phyloP scores from a whole-genome alignment of 2,888 invertebrate species.

The Drosophila paranaensis region DNA sequence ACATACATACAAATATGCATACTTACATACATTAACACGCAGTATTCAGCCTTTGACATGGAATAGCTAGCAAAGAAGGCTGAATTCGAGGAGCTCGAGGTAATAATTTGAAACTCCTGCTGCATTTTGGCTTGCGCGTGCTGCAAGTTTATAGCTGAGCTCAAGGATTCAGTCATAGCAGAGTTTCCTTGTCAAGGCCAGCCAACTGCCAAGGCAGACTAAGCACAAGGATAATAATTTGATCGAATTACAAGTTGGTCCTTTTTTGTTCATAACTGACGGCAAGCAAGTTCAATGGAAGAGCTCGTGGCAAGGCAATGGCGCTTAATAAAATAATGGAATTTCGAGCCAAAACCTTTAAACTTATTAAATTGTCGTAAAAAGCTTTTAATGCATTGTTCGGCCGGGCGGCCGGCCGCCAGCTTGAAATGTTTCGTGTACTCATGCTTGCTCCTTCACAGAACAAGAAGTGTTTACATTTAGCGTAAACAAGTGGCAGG shows the following conservation, averaged over 20 bases:
- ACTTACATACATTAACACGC: background rate
- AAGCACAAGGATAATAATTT: slow-evolving; percentile 6
- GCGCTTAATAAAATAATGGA: slow-evolving; percentile 9
- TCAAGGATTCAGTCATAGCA: slow-evolving; percentile 9
- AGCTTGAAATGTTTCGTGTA: slow-evolving; percentile 14
- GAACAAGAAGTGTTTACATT: slow-evolving; percentile 23
- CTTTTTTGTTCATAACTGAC: slow-evolving; percentile 31
- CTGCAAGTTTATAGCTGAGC: slow-evolving; percentile 25
- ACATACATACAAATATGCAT: background rate
- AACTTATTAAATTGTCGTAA: slow-evolving; percentile 35
- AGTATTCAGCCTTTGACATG: background rate
- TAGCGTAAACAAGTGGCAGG: slow-evolving; percentile 24
- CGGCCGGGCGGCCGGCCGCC: no score
- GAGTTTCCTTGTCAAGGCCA: slow-evolving; percentile 7
- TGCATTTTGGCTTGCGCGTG: slow-evolving; percentile 4
- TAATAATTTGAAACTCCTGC: slow-evolving; percentile 1
- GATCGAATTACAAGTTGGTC: slow-evolving; percentile 12
- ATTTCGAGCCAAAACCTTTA: slow-evolving; percentile 23
- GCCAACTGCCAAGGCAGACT: background rate
- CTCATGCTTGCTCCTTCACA: no score
- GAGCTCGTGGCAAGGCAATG: background rate
- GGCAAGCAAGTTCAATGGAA: slow-evolving; percentile 23
- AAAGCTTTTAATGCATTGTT: slow-evolving; percentile 14
- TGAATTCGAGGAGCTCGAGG: background rate
- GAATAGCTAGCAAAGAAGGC: background rate